phyloP scores from a whole-genome alignment of 2,797 vertebrate genomes.

The Bradypodion ventrale region DNA sequence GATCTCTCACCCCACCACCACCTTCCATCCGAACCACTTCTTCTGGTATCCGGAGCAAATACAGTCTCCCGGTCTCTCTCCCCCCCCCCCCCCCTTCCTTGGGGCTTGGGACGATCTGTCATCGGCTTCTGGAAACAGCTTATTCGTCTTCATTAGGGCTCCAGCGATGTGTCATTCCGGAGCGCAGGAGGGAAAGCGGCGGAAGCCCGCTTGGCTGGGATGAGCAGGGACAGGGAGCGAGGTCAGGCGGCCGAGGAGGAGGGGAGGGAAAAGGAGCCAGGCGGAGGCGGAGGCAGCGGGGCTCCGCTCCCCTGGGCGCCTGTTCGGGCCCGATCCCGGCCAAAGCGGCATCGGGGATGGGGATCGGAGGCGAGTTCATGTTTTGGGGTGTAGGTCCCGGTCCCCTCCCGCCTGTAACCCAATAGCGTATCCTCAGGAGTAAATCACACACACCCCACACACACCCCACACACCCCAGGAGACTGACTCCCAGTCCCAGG shows the following conservation, averaged over 20 bases:
- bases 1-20: not conserved
- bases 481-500: too few species aligned
- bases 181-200: constrained; percentile 6
- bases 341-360: too few species aligned
- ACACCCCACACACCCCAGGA: too few species aligned
- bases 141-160: constrained; percentile 34
- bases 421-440: too few species aligned
- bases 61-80: too few species aligned
- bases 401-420: too few species aligned
- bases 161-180: constrained; percentile 22
- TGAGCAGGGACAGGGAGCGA: not conserved
- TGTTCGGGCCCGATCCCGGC: too few species aligned
- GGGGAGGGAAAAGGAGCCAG: not conserved
- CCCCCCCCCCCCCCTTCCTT: not conserved
- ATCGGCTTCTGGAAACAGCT: constrained; percentile 28
- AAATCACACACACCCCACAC: too few species aligned
- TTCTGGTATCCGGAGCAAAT: constrained; percentile 20
- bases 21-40: not conserved
- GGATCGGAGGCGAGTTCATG: too few species aligned
- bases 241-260: not conserved
- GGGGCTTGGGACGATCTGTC: constrained; percentile 30
- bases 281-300: too few species aligned
- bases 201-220: constrained; percentile 23
- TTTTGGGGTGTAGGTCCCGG: too few species aligned
- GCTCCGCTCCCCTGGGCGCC: not conserved